These are phyloP conservation scores for Thera obeliscata DNA, from an alignment of 2,888 invertebrate genomes.

Conservation along the genomic window DNA sequence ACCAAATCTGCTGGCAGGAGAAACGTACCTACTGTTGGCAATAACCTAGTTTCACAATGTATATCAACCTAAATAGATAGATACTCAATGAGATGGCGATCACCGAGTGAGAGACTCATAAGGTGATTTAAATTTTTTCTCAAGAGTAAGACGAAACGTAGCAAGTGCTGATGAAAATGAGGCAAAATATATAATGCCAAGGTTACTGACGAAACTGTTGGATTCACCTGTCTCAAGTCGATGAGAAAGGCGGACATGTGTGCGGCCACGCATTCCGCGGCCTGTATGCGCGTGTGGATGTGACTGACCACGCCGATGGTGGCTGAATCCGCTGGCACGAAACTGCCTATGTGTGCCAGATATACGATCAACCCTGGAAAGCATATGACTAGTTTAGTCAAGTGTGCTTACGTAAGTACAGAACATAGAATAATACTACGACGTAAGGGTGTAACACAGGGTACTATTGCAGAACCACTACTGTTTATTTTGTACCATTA, in stretches of 20 bases:
- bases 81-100: no score
- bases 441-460: conserved; percentile 7
- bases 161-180: no score
- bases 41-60: no score
- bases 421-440: no score
- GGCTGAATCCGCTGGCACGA: conserved; percentile 92
- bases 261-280: conserved; percentile 90
- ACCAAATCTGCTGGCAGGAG: no score
- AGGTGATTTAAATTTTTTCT: no score
- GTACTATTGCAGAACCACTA: conserved; percentile 2
- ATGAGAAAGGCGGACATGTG: conserved; percentile 94
- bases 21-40: no score
- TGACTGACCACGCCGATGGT: conserved; percentile 88
- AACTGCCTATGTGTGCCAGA: conserved; percentile 95
- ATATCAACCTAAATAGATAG: no score
- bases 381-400: background rate
- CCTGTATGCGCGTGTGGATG: conserved; percentile 90
- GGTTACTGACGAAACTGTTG: background rate
- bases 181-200: no score
- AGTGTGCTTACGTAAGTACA: background rate
- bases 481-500: conserved; percentile 6
- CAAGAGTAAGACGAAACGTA: no score
- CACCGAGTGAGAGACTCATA: no score
- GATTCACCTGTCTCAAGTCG: conserved; percentile 90
- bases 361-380: conserved; percentile 88